Percentiles rank a stretch among this genome's conserved stretches.
Conservation (phyloP, 2,113 vertebrate species). For the Ictalurus furcatus region DNA sequence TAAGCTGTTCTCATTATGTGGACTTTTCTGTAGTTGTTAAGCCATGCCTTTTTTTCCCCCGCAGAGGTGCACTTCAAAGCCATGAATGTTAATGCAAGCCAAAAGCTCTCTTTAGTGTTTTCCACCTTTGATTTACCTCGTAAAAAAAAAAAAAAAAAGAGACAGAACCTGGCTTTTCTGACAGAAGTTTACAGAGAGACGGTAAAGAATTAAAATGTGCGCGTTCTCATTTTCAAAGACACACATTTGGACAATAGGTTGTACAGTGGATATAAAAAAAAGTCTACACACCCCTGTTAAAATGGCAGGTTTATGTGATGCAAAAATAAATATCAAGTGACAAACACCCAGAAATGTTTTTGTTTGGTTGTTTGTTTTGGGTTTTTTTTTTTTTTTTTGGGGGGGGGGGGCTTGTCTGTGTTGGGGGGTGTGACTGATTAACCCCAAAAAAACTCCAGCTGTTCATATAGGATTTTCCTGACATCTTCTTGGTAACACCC, state of each 20-base stretch:
- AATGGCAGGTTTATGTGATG: no score
- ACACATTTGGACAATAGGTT: background rate
- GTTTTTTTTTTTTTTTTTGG: no score
- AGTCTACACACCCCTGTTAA: no score
- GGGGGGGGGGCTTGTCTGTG: no score
- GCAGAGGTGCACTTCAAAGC: constrained; percentile 38
- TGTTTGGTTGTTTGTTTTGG: no score
- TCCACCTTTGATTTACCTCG: constrained; percentile 37
- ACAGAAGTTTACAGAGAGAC: constrained; percentile 21
- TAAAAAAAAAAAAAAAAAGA: constrained; percentile 42
- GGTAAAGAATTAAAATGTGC: background rate
- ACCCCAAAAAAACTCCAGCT: no score
- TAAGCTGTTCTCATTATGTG: constrained; percentile 32
- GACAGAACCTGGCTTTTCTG: background rate
- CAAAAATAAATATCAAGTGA: no score
- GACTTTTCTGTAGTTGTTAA: constrained; percentile 32
- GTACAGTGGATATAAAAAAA: background rate
- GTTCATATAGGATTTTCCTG: no score
- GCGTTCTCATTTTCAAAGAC: background rate
- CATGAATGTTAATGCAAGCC: constrained; percentile 45
- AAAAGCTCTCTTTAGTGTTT: constrained; percentile 42
- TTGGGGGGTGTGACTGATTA: no score
- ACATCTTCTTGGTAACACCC: no score
- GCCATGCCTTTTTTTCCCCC: background rate
- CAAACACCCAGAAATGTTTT: no score